These are phyloP conservation scores for Tinamus guttatus DNA, from an alignment of 2,113 vertebrate species.

Conservation along the genomic window DNA sequence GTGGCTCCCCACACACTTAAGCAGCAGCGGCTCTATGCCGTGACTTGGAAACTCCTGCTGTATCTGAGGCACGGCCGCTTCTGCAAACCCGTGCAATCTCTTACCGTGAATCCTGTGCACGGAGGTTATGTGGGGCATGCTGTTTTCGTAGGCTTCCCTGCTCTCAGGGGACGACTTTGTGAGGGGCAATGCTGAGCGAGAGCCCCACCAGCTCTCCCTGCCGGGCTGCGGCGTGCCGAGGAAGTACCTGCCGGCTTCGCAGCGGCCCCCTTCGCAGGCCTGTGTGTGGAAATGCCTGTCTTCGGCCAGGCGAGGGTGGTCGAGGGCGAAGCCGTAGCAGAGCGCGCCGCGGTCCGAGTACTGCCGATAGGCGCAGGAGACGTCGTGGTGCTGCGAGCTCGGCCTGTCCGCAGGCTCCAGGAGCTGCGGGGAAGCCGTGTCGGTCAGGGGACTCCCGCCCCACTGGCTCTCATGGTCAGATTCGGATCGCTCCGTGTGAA, in stretches of 20 bases:
- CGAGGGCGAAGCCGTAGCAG: constrained; percentile 88
- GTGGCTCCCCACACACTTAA: background rate
- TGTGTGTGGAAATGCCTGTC: constrained; percentile 85
- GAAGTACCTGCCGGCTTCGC: constrained; percentile 94
- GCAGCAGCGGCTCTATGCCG: background rate
- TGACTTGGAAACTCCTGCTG: background rate
- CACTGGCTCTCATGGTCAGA: constrained; percentile 95
- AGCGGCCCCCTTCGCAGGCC: constrained; percentile 89
- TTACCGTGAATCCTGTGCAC: constrained; percentile 90
- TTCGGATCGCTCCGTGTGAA: constrained; percentile 91
- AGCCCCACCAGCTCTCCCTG: constrained; percentile 90
- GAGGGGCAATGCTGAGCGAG: constrained; percentile 83
- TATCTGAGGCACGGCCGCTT: background rate
- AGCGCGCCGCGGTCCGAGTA: constrained; percentile 83
- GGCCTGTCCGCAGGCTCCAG: constrained; percentile 85
- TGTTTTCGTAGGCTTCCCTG: constrained; percentile 85
- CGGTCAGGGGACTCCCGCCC: constrained; percentile 92
- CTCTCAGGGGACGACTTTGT: constrained; percentile 88
- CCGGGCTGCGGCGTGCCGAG: constrained; percentile 86
- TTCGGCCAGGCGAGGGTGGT: constrained; percentile 81
- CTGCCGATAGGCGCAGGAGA: constrained; percentile 90
- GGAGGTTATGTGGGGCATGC: constrained; percentile 87
- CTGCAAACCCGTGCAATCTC: constrained; percentile 13
- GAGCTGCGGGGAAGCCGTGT: constrained; percentile 90
- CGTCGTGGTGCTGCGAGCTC: constrained; percentile 80